phyloP scores from a whole-genome alignment of 2,888 invertebrate genomes.

The Diploptera punctata region DNA sequence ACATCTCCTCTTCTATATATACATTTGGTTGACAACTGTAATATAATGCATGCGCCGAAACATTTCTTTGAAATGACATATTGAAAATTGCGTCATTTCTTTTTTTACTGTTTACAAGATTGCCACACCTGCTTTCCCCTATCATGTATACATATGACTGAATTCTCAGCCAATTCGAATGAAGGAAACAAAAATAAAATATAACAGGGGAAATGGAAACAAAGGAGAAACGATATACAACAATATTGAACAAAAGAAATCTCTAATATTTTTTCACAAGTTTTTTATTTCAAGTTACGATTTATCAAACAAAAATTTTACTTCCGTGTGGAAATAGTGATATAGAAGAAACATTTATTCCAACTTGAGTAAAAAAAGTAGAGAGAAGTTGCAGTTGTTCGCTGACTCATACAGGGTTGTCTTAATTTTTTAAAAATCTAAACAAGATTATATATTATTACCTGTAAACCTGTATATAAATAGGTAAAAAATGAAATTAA shows the following conservation, averaged over 20 bases:
- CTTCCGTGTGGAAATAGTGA: not conserved
- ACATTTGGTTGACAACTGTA: too few species aligned
- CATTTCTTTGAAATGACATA: conserved; percentile 5
- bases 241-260: not conserved
- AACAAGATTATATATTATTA: too few species aligned
- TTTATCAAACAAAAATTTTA: conserved; percentile 6
- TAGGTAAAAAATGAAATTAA: too few species aligned
- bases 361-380: too few species aligned
- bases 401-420: too few species aligned
- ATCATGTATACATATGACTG: not conserved
- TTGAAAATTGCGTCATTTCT: not conserved
- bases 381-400: too few species aligned
- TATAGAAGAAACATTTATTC: too few species aligned
- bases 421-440: too few species aligned
- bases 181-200: not conserved
- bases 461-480: too few species aligned
- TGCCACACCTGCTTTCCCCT: not conserved
- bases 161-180: not conserved
- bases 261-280: not conserved
- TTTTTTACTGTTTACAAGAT: not conserved
- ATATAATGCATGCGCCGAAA: not conserved
- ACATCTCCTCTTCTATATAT: too few species aligned
- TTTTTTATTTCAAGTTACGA: not conserved
- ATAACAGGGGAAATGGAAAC: not conserved
- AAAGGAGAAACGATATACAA: not conserved